Evolutionary conservation across 2,113 vertebrate genomes (phyloP).

Genomic region (Antechinus stuartii): DNA sequence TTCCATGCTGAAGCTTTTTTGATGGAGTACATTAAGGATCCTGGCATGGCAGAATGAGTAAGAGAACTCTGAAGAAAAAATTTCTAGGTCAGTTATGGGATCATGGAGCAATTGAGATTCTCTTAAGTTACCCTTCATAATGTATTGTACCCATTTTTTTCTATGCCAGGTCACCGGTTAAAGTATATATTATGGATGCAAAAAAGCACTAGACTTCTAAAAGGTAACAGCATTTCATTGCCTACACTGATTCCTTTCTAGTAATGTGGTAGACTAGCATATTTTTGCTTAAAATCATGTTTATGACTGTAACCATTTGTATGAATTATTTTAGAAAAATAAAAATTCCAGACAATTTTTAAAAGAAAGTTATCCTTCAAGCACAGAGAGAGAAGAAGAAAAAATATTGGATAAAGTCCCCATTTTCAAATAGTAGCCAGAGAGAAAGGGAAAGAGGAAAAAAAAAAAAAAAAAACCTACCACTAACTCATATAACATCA

Average conservation of each 20-base stretch:
- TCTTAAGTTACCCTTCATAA: conserved; percentile 79
- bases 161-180: conserved; percentile 91
- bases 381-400: background rate
- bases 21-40: background rate
- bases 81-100: too few relatives aligned
- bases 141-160: conserved; percentile 88
- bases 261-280: conserved; percentile 99
- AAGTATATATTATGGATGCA: conserved; percentile 93
- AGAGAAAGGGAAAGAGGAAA: background rate
- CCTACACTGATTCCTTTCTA: conserved; percentile 92
- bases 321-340: conserved; percentile 99
- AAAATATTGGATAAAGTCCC: background rate
- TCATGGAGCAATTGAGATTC: too few relatives aligned
- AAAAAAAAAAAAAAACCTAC: background rate
- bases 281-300: conserved; percentile 99
- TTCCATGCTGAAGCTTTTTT: background rate
- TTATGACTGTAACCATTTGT: conserved; percentile 99
- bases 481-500: background rate
- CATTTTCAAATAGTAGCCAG: background rate
- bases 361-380: background rate
- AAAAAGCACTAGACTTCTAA: conserved; percentile 89
- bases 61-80: background rate
- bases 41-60: too few relatives aligned
- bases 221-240: conserved; percentile 91
- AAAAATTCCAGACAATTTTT: conserved; percentile 91